A percentile compares a stretch with the other conserved stretches of the same genome.
These are phyloP conservation scores for Mesorhabditis belari DNA, from an alignment of 2,888 invertebrate species.

Conservation along the genomic window DNA sequence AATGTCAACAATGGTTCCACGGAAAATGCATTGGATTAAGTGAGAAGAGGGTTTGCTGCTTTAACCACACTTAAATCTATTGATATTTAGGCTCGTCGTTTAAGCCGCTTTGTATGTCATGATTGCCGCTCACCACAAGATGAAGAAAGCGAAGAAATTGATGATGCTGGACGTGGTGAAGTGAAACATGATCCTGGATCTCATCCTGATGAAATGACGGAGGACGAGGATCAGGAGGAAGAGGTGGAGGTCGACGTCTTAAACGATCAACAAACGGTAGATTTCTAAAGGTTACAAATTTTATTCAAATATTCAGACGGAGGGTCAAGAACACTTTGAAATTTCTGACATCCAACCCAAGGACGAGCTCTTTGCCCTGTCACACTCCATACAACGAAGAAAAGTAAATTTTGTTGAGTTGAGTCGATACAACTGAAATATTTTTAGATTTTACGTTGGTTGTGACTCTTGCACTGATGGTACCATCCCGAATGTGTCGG, in stretches of 20 bases:
- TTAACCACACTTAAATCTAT: too few species aligned
- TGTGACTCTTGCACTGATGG: slow-evolving; percentile 99
- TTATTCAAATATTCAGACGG: too few species aligned
- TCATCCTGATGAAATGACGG: too few species aligned
- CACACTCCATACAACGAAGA: slow-evolving; percentile 92
- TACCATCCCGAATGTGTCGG: slow-evolving; percentile 96
- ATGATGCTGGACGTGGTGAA: too few species aligned
- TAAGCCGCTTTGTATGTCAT: slow-evolving; percentile 52
- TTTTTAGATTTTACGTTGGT: slow-evolving; percentile 86
- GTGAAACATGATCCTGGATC: neutral
- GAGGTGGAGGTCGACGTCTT: neutral
- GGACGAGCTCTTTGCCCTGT: too few species aligned
- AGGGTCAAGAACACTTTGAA: too few species aligned
- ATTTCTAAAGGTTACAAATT: neutral
- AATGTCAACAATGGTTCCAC: slow-evolving; percentile 97
- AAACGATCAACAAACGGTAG: neutral
- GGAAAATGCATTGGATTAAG: slow-evolving; percentile 90
- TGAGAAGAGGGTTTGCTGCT: slow-evolving; percentile 79
- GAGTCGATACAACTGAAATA: slow-evolving; percentile 4
- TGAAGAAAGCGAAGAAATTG: neutral
- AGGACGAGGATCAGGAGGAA: neutral
- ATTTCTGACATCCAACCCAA: too few species aligned
- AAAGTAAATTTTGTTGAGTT: slow-evolving; percentile 63
- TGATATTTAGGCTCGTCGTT: slow-evolving; percentile 54
- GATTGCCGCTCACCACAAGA: neutral